Base-by-base conservation (phyloP, 2,888 invertebrate genomes). In the Acleris laterana region DNA sequence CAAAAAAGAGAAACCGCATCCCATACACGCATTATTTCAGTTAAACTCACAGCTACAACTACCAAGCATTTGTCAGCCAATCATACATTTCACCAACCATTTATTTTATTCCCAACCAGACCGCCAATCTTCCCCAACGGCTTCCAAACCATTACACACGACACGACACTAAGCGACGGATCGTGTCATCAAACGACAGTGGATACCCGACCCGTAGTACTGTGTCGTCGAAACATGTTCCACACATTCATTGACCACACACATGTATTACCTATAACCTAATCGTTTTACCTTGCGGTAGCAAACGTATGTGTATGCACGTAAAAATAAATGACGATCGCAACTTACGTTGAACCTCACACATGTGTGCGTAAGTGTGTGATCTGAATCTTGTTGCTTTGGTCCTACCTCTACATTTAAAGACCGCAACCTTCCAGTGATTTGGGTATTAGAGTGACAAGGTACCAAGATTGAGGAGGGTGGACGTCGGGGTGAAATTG, bases 121-220 rank as follows among this genome's bases (percentile, higher is more conserved):
- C 59, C 59, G n/a, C 32, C 38, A 65, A 61, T 61, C 60, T 61
- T 55, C 65, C 65, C 65, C 60, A 22, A 49, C 42, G n/a, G 9
- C 64, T 65, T 66, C 62, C 57, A 46, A 62, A 44, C 66, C 66
- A 66, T 66, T 66, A 62, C 50, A 62, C 52, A 51, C 57, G 62
- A 66, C 66, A 66, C 66, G 61, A 65, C 65, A 65, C 53, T 60
- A 60, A 64, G 59, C 64, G 64, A 64, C 57, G 59, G 59, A 55
- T 65, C 60, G 60, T 56, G 64, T 64, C 64, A 42, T 49, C 59
- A 42, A 50, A 61, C 55, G 60, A 61, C 65, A 25, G 9, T 20
- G 48, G 20, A 20, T 48, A 28, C 51, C 63, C 63, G 16, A 19
- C 46, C 42, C 20, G 32, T 28, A 25, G 48, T 5, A 60, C 65